A percentile compares a stretch with the other conserved stretches of the same genome.
Evolutionary conservation across 2,797 vertebrate species (phyloP).

Genomic region (Astyanax mexicanus): DNA sequence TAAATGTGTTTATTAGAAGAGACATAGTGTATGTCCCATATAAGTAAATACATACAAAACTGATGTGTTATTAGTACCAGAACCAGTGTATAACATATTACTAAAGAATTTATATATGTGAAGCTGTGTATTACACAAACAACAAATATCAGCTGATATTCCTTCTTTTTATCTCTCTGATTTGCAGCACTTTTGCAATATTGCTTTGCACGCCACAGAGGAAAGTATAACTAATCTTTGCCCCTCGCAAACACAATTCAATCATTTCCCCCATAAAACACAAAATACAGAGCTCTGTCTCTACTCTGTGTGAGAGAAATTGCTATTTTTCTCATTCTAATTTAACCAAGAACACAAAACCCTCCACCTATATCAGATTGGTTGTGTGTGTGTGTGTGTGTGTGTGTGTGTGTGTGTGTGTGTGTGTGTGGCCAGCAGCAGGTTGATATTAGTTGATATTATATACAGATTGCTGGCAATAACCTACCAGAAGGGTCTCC

Average conservation of each 20-base stretch:
- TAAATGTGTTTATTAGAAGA: too few species aligned
- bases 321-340: constrained; percentile 86
- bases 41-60: too few species aligned
- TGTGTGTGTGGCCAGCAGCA: constrained; percentile 84
- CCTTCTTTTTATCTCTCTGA: constrained; percentile 71
- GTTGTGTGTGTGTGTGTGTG: constrained; percentile 74
- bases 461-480: constrained; percentile 92
- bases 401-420: constrained; percentile 69
- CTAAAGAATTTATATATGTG: too few species aligned
- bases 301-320: constrained; percentile 76
- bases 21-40: too few species aligned
- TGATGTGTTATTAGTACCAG: too few species aligned
- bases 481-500: constrained; percentile 77
- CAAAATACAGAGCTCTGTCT: constrained; percentile 65
- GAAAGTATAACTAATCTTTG: constrained; percentile 78
- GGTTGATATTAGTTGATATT: constrained; percentile 88
- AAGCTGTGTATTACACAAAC: neutral
- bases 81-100: too few species aligned
- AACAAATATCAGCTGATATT: constrained; percentile 60
- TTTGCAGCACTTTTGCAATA: constrained; percentile 81
- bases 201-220: constrained; percentile 72
- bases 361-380: constrained; percentile 81
- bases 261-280: constrained; percentile 77
- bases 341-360: constrained; percentile 81
- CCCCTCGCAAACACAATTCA: constrained; percentile 74